phyloP scores from a whole-genome alignment of 92 coral and sea anemone genomes.

The Pocillopora grandis region DNA sequence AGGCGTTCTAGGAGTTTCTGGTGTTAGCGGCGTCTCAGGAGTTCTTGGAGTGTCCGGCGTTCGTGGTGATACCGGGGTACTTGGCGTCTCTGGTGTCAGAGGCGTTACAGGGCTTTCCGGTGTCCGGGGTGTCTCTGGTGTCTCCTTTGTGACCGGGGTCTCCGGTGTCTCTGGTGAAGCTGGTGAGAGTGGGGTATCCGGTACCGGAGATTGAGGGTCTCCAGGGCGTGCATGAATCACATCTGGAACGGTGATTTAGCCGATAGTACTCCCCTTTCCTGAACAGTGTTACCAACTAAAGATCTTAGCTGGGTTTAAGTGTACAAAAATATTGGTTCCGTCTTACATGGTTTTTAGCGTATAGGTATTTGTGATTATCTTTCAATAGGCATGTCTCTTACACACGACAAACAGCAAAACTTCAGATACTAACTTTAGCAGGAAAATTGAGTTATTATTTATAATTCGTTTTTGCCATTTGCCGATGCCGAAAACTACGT shows the following conservation, averaged over 20 bases:
- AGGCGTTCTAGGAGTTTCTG: constrained; percentile 77
- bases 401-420: too few relatives aligned
- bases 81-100: constrained; percentile 77
- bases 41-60: constrained; percentile 87
- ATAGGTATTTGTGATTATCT: too few relatives aligned
- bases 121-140: constrained; percentile 77
- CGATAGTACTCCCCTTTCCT: constrained; percentile 5
- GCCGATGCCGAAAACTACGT: too few relatives aligned
- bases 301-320: not conserved
- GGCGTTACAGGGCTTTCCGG: constrained; percentile 78
- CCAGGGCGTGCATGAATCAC: constrained; percentile 26
- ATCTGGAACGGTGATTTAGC: constrained; percentile 44
- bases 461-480: too few relatives aligned
- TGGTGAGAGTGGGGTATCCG: constrained; percentile 35
- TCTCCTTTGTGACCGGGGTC: constrained; percentile 69
- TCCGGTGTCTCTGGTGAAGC: constrained; percentile 67
- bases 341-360: not conserved
- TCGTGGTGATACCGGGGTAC: constrained; percentile 80
- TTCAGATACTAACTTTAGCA: too few relatives aligned
- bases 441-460: too few relatives aligned
- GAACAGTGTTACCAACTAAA: constrained; percentile 1
- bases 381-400: too few relatives aligned
- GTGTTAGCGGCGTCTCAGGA: constrained; percentile 71
- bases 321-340: not conserved
- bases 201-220: constrained; percentile 39